A percentile compares a stretch with the other conserved stretches of the same genome.
These are phyloP conservation scores for Melozone crissalis DNA, from an alignment of 2,113 vertebrate species.

Conservation along the genomic window DNA sequence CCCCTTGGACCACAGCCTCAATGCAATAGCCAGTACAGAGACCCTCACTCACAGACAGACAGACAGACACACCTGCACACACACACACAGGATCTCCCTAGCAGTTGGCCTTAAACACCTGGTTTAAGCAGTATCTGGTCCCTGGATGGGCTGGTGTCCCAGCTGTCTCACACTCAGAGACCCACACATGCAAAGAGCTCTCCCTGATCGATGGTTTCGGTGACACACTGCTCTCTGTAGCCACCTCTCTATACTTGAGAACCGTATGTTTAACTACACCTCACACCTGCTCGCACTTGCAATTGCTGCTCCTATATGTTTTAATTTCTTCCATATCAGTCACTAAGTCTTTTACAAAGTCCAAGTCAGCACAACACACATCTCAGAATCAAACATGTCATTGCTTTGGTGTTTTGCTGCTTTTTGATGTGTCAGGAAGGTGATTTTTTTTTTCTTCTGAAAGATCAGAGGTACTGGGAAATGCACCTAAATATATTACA, in stretches of 20 bases:
- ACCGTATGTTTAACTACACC: background rate
- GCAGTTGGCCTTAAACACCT: background rate
- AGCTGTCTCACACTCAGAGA: background rate
- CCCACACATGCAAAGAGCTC: background rate
- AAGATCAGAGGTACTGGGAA: conserved; percentile 6
- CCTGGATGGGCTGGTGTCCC: accelerated
- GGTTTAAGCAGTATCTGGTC: background rate
- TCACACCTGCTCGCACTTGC: background rate
- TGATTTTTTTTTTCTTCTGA: background rate
- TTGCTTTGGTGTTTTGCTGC: background rate
- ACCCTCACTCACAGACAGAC: background rate
- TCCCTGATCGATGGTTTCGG: accelerated
- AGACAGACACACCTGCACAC: background rate
- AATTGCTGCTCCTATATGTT: background rate
- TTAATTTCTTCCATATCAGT: background rate
- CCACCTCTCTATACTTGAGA: background rate
- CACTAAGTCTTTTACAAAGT: background rate
- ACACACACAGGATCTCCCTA: background rate
- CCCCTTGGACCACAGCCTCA: background rate
- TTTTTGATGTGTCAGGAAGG: conserved; percentile 9
- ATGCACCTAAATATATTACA: background rate
- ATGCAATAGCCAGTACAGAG: background rate
- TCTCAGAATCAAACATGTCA: background rate
- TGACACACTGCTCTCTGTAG: background rate
- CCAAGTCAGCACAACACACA: background rate